Conservation (phyloP, 2,888 invertebrate species). For the Microctonus brassicae region DNA sequence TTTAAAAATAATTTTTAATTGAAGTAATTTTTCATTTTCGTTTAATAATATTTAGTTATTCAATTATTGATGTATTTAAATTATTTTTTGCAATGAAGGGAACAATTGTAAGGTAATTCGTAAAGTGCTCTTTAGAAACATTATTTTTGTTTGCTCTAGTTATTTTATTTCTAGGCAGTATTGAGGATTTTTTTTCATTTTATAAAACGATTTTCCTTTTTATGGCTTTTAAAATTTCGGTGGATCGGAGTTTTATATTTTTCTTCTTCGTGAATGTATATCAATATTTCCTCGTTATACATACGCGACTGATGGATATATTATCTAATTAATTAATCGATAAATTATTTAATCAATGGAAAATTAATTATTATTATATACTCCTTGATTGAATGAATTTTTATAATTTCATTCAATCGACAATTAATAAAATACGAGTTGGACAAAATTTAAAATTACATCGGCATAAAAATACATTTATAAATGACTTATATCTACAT, state of each 20-base stretch:
- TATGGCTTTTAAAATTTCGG: not conserved
- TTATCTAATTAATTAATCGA: too few relatives aligned
- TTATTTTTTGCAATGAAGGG: too few relatives aligned
- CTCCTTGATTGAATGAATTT: not conserved
- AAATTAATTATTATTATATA: not conserved
- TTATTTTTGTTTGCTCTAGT: not conserved
- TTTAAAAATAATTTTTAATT: too few relatives aligned
- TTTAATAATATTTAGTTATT: too few relatives aligned
- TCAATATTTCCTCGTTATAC: not conserved
- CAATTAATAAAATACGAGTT: conserved; percentile 6
- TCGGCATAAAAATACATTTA: conserved; percentile 48
- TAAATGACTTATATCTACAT: conserved; percentile 34
- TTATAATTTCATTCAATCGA: not conserved
- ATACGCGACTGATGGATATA: too few relatives aligned
- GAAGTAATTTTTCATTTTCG: too few relatives aligned
- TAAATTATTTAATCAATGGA: not conserved
- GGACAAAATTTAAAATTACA: conserved; percentile 39
- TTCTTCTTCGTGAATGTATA: too few relatives aligned
- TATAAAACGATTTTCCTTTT: not conserved
- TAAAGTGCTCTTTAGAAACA: too few relatives aligned
- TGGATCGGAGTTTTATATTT: not conserved
- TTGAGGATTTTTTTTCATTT: not conserved
- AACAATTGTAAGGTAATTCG: too few relatives aligned
- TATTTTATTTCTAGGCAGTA: not conserved
- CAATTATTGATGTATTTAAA: too few relatives aligned